These are phyloP conservation scores for Setipinna tenuifilis DNA, from an alignment of 2,797 vertebrate genomes.

Conservation along the genomic window DNA sequence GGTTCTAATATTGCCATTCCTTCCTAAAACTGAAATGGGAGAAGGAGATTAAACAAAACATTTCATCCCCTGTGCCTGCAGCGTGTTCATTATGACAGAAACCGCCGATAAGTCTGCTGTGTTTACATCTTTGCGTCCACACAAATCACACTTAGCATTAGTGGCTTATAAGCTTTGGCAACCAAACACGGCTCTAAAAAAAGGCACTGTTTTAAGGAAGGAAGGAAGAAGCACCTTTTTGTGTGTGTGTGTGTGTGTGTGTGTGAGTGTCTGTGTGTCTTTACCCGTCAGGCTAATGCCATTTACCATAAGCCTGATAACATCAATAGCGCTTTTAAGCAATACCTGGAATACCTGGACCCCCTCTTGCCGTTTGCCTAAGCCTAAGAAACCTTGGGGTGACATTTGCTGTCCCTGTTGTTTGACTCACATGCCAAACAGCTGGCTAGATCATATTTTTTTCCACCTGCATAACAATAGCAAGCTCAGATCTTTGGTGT, in stretches of 20 bases:
- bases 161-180: constrained; percentile 48
- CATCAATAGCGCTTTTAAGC: too few relatives aligned
- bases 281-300: too few relatives aligned
- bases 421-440: too few relatives aligned
- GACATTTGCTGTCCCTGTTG: too few relatives aligned
- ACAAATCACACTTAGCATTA: constrained; percentile 61
- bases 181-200: background rate
- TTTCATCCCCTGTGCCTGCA: constrained; percentile 37
- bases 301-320: too few relatives aligned
- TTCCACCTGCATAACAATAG: too few relatives aligned
- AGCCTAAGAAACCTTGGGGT: too few relatives aligned
- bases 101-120: constrained; percentile 68
- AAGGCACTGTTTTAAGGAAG: background rate
- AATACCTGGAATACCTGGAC: too few relatives aligned
- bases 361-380: too few relatives aligned
- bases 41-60: constrained; percentile 64
- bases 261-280: background rate
- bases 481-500: too few relatives aligned
- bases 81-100: constrained; percentile 63
- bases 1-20: constrained; percentile 27
- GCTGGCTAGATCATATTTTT: too few relatives aligned
- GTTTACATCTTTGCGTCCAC: constrained; percentile 67
- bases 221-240: background rate
- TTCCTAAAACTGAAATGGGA: constrained; percentile 43
- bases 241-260: background rate